A percentile compares a stretch with the other conserved stretches of the same genome.
Evolutionary conservation across 2,888 invertebrate genomes (phyloP).

Genomic region (Eugnorisma glareosa): DNA sequence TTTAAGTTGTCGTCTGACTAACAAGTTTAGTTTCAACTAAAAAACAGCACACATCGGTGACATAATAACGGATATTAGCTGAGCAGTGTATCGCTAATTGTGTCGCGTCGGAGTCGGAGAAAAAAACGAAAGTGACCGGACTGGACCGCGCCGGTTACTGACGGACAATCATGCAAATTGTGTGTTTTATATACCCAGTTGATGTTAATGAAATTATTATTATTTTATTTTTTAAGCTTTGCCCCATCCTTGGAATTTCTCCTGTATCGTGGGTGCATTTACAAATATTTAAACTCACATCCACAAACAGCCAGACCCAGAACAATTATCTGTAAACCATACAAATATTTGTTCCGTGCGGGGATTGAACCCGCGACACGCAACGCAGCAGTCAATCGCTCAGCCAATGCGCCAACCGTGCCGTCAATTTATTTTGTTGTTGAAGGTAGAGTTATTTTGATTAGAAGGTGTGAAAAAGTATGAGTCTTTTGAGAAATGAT

Average conservation of each 20-base stretch:
- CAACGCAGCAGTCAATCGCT: too few species aligned
- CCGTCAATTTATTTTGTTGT: background rate
- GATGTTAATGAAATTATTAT: conserved; percentile 26
- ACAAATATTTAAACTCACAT: too few species aligned
- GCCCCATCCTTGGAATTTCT: too few species aligned
- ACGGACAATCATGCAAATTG: conserved; percentile 18
- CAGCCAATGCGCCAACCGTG: too few species aligned
- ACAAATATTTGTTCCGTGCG: too few species aligned
- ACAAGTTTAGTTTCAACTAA: conserved; percentile 9
- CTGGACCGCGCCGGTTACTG: conserved; percentile 8
- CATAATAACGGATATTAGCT: conserved; percentile 60
- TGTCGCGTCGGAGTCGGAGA: conserved; percentile 27
- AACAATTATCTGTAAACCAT: too few species aligned
- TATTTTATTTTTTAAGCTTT: too few species aligned
- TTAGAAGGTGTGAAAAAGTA: background rate
- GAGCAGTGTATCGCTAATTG: conserved; percentile 40
- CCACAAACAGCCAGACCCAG: too few species aligned
- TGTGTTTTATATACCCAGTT: conserved; percentile 1
- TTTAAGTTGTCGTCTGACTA: background rate
- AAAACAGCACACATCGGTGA: conserved; percentile 34
- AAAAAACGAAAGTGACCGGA: conserved; percentile 64
- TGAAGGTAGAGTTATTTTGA: background rate
- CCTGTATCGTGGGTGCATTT: too few species aligned
- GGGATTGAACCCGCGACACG: too few species aligned
- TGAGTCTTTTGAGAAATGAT: background rate